Base-by-base conservation (phyloP, 2,888 invertebrate genomes). In the Eudasyphora cyanicolor region DNA sequence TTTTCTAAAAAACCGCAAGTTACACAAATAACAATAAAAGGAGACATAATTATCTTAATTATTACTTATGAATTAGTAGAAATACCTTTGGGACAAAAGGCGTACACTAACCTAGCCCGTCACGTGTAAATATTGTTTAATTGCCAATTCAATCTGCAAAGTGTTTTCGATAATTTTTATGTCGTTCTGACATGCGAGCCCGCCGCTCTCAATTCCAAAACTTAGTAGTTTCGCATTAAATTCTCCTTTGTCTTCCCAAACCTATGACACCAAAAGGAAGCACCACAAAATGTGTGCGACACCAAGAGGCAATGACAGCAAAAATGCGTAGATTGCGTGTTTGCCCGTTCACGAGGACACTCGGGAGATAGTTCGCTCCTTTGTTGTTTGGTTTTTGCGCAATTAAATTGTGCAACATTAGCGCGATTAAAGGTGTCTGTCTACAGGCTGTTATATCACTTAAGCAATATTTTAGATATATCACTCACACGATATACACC, bases 141-240 rank as follows among this genome's bases (percentile, higher is more conserved):
- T 76, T 79, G 76, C 42, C 73, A 79, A 74, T 51, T 76, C 67
- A 79, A 79, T 79, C 73, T 67, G 67, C 51, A 60, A 67, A 81
- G 51, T 64, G 67, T 73, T 83, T 79, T 49, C 38, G 64, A 42
- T 69, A 19, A 5, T 19, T 60, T 83, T 83, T 83, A 79, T 79
- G 62, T 69, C 51, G 14, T 6, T 8, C 51, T 21, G 51, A 79
- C 82, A 83, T 73, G 82, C 82, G 74, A 83, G 32, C n/a, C n/a
- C 17, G 12, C 24, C 38, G 8, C 32, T 6, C 5, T 8, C 32
- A n/a, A n/a, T n/a, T n/a, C 4, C 32, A 32, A 32, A 32, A 32
- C 32, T 8, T 8, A 32, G 32, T 8, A 14, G 4, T 29, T 10
- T 27, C 19, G 8, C 54, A 27, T 4, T 27, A 21, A 21, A 35